Base-by-base conservation (phyloP, 2,888 invertebrate species). In the Drosophila barbarae region DNA sequence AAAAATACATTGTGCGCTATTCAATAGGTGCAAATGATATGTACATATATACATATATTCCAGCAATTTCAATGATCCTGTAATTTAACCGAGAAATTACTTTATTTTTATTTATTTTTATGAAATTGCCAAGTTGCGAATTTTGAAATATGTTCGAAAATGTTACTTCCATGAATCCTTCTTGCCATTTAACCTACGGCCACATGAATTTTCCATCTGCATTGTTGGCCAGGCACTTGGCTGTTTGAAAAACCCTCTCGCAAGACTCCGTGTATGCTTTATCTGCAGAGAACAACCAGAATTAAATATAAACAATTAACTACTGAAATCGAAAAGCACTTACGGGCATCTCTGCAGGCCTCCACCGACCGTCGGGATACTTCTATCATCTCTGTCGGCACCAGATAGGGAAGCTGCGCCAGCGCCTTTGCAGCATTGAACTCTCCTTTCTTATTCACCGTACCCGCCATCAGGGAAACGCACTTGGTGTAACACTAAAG, bases 341-440 rank as follows among this genome's bases (percentile, higher is more conserved):
- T 53, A 56, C 55, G 53, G 5, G 53, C n/a, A 35, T 55, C 51
- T 18, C 55, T 50, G 35, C 51, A 55, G 21, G 35, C 51, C n/a
- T 56, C 36, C 6, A 56, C 21, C 5, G 53, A 36, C 12, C 9
- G 5, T 28, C 12, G 28, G 36, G 53, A 38, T 5, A 30, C 9
- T 36, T 52, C 53, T 15, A 52, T 23, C 36, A 56, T 30, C 10
- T 56, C 55, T 5, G 36, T 12, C 8, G 55, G 55, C 4, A 56
- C 36, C 30, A 56, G 12, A 23, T 56, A 12, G 3, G 53, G 55
- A 1, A 56, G 36, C 18, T 39, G 30, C 3, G 54, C 54, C 9
- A 39, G 52, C 4, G 55, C 55, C 28, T 55, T 55, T n/a, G 55
- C n/a, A 0, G 55, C 55, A 21, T 52, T 55, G 53, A 55, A 52